These are phyloP conservation scores for Drosophila nigromelanica DNA, from an alignment of 1,140 invertebrate genomes.

Conservation along the genomic window DNA sequence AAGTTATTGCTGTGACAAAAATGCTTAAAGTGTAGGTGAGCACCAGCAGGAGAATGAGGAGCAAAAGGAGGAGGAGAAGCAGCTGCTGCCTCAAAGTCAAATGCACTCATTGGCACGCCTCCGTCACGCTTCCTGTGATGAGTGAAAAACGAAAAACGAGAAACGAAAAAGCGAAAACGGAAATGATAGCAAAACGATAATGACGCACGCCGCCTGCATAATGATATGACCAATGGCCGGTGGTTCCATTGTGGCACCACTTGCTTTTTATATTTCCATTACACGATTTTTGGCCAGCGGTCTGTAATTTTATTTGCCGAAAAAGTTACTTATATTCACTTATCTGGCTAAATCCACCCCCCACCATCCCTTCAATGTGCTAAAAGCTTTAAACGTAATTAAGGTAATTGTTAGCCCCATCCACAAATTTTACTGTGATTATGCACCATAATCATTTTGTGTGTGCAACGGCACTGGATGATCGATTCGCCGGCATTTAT, in stretches of 20 bases:
- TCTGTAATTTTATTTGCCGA: conserved; percentile 37
- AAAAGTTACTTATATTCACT: conserved; percentile 24
- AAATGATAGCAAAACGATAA: conserved; percentile 75
- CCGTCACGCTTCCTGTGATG: conserved; percentile 10
- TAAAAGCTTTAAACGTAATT: conserved; percentile 60
- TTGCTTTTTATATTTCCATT: conserved; percentile 44
- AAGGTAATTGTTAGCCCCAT: conserved; percentile 59
- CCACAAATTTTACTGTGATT: conserved; percentile 9
- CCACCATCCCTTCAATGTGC: not conserved
- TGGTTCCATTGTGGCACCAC: conserved; percentile 11
- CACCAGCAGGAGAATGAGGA: not conserved
- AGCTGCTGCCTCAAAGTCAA: conserved; percentile 26
- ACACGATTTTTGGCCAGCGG: conserved; percentile 14
- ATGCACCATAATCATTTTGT: conserved; percentile 19
- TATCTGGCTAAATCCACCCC: not conserved
- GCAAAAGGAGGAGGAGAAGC: not conserved
- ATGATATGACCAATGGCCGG: conserved; percentile 44
- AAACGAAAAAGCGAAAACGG: conserved; percentile 57
- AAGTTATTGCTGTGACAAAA: conserved; percentile 77
- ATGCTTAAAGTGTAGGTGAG: conserved; percentile 33
- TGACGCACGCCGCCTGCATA: conserved; percentile 68
- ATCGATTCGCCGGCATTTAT: conserved; percentile 70
- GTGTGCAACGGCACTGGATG: conserved; percentile 34
- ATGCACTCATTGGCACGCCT: conserved; percentile 57
- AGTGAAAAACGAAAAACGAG: conserved; percentile 19